Evolutionary conservation across 2,888 invertebrate genomes (phyloP).

Genomic region (Melolontha melolontha): DNA sequence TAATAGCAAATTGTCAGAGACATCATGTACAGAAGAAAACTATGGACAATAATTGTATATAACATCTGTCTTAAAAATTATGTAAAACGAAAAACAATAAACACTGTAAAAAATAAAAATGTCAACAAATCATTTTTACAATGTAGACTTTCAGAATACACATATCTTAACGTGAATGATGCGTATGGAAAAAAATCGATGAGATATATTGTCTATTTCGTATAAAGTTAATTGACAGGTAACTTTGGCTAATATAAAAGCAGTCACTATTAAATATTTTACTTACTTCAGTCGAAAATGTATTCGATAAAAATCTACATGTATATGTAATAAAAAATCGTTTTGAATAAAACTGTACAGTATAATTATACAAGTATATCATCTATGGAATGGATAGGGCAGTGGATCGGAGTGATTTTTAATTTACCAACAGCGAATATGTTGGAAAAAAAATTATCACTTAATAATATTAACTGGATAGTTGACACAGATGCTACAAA

Average conservation of each 20-base stretch:
- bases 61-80: constrained; percentile 37
- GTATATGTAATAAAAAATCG: constrained; percentile 11
- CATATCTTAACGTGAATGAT: neutral
- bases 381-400: constrained; percentile 59
- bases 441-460: constrained; percentile 14
- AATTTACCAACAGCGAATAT: constrained; percentile 15
- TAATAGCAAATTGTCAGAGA: constrained; percentile 23
- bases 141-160: constrained; percentile 33
- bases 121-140: constrained; percentile 28
- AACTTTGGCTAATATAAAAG: constrained; percentile 48
- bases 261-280: constrained; percentile 7
- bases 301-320: constrained; percentile 33
- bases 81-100: constrained; percentile 28
- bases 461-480: neutral
- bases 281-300: constrained; percentile 21
- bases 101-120: constrained; percentile 34
- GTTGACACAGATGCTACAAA: constrained; percentile 35
- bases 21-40: constrained; percentile 29
- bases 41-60: constrained; percentile 27
- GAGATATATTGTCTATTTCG: constrained; percentile 50
- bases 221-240: constrained; percentile 52
- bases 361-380: constrained; percentile 27
- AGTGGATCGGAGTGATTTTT: constrained; percentile 49
- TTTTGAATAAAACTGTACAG: constrained; percentile 33
- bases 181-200: constrained; percentile 23